phyloP scores from a whole-genome alignment of 2,113 vertebrate species.

The Cyphomyrus discorhynchus region DNA sequence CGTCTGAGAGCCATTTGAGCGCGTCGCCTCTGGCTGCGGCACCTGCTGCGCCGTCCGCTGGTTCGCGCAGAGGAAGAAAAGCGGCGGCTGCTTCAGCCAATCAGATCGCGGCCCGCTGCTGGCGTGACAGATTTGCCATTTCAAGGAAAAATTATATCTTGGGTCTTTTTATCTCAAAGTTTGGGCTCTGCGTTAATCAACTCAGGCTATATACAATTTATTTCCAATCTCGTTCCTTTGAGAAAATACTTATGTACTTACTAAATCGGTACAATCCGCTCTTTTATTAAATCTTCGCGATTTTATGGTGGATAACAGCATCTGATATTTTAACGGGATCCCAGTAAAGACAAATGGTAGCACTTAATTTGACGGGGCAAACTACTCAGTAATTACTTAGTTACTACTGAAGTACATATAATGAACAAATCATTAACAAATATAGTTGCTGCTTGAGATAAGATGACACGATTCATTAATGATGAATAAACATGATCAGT shows the following conservation, averaged over 20 bases:
- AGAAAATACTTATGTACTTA: neutral
- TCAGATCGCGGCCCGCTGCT: neutral
- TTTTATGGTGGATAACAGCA: neutral
- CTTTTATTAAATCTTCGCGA: neutral
- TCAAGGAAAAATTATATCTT: neutral
- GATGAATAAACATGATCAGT: too few relatives aligned
- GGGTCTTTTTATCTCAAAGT: neutral
- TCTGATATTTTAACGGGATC: neutral
- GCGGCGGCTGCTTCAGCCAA: neutral
- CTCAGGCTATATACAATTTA: neutral
- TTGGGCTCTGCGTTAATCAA: neutral
- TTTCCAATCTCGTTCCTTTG: neutral
- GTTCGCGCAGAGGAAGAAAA: neutral
- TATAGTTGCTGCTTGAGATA: too few relatives aligned
- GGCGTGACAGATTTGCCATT: neutral
- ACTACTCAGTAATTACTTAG: too few relatives aligned
- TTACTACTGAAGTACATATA: too few relatives aligned
- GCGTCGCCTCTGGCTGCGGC: neutral
- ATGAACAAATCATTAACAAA: too few relatives aligned
- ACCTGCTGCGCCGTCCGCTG: neutral
- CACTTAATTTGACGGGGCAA: too few relatives aligned
- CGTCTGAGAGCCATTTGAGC: neutral
- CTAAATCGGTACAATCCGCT: neutral
- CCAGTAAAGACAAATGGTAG: neutral
- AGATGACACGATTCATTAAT: too few relatives aligned